These are phyloP conservation scores for Neoascia interrupta DNA, from an alignment of 2,888 invertebrate genomes.

Conservation along the genomic window DNA sequence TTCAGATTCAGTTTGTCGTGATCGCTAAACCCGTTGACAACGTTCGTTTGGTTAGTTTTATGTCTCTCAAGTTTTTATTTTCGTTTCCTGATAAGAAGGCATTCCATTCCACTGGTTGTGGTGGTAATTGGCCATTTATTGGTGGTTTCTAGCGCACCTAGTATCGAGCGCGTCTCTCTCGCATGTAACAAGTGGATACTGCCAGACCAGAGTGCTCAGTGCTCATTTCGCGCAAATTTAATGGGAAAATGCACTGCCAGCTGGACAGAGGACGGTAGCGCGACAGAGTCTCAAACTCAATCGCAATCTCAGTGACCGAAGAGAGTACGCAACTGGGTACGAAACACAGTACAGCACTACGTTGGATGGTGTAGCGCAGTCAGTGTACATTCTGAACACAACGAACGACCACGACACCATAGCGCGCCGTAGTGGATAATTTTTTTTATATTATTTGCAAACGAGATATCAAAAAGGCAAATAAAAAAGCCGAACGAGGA, in stretches of 20 bases:
- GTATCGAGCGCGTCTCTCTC: background rate
- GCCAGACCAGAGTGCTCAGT: conserved; percentile 8
- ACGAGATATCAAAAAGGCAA: conserved; percentile 66
- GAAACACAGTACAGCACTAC: conserved; percentile 48
- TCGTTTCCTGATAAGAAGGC: conserved; percentile 52
- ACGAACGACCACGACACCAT: conserved; percentile 72
- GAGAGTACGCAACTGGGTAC: conserved; percentile 58
- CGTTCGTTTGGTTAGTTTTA: conserved; percentile 55
- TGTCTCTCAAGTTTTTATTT: conserved; percentile 25
- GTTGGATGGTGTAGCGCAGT: conserved; percentile 33
- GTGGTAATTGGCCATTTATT: conserved; percentile 51
- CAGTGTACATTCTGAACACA: conserved; percentile 72
- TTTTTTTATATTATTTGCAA: conserved; percentile 54
- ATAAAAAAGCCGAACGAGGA: conserved; percentile 50
- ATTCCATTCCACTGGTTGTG: conserved; percentile 60
- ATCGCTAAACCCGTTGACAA: conserved; percentile 69
- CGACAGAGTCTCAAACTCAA: conserved; percentile 4
- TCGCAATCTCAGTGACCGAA: conserved; percentile 22
- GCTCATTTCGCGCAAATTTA: conserved; percentile 55
- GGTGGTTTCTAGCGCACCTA: conserved; percentile 18
- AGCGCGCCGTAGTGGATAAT: conserved; percentile 58
- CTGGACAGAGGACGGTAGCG: conserved; percentile 55
- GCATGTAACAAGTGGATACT: conserved; percentile 57
- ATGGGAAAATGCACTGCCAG: conserved; percentile 26
- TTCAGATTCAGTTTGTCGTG: conserved; percentile 69